Evolutionary conservation across 2,113 vertebrate genomes (phyloP), one percentile per base, ranked within the genome.

Genomic region (Microcebus tavaratra): DNA sequence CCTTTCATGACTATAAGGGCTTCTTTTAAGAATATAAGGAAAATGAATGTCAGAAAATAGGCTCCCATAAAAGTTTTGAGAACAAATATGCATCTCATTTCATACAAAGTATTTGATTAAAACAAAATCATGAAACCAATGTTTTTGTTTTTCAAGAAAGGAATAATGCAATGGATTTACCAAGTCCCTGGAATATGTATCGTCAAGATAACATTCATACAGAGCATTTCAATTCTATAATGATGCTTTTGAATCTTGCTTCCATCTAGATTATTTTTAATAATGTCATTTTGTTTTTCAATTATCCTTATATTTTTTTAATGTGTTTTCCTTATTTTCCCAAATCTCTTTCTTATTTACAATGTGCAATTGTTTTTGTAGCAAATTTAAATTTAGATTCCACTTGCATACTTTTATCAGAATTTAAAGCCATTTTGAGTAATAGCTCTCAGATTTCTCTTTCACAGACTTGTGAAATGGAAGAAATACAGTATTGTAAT

Each of bases 71-170:
- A 61, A 76, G 9, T 11, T 76, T 83, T 95, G 57, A 67, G 67
- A 81, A 79, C 27, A 95, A 78, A 88, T 57, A 70, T 27, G 15
- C 6, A 25, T 72, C 3, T 11, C 15, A 25, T 48, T 81, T 84
- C 42, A 76, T 78, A 34, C 8, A 70, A 78, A 55, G 39, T 48
- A 76, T 85, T 88, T 88, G 63, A 95, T 90, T 89, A 93, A 96
- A 88, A 55, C 29, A 78, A 85, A 81, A 72, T 68, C 50, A 80
- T 81, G 20, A 79, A 95, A 59, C 14, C 7, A 67, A n/a, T 57
- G 10, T 65, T 96, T 95, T 82, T 73, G 65, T 84, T 97, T 90
- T 61, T 61, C 76, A 90, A 85, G 17, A 95, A 90, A 81, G 11
- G 17, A 80, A 50, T 27, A 72, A 50, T 4, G 15, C n/a, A 53